phyloP scores from a whole-genome alignment of 1,140 invertebrate genomes.

The Limonius californicus region DNA sequence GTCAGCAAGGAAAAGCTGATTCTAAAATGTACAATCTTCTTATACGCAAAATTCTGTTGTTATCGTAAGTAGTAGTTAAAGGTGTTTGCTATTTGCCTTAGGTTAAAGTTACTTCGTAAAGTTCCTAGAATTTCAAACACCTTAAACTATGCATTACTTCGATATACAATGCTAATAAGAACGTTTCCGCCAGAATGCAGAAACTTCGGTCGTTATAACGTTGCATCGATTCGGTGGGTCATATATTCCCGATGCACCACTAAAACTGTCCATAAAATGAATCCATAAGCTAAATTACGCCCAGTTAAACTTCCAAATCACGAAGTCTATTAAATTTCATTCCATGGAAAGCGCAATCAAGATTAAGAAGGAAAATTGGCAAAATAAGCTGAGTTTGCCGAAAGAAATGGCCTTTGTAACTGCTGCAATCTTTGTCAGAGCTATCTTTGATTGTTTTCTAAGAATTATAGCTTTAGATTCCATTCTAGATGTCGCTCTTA shows the following conservation, averaged over 20 bases:
- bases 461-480: neutral
- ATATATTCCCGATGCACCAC: neutral
- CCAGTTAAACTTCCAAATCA: neutral
- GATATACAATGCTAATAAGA: neutral
- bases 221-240: neutral
- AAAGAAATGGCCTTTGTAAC: neutral
- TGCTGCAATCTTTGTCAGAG: neutral
- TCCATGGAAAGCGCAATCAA: neutral
- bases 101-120: neutral
- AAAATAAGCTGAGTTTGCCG: conserved; percentile 1
- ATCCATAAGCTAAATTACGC: neutral
- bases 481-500: neutral
- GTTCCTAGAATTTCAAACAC: neutral
- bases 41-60: neutral
- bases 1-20: too few relatives aligned
- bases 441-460: neutral
- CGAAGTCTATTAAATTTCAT: neutral
- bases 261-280: neutral
- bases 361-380: neutral
- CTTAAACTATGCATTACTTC: neutral
- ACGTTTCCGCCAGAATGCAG: neutral
- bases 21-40: too few relatives aligned
- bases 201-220: neutral
- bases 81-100: neutral
- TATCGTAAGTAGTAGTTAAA: neutral